Percentiles rank a stretch among this genome's conserved stretches.
These are phyloP conservation scores for Lichenostomus cassidix DNA, from an alignment of 2,113 vertebrate species.

Conservation along the genomic window DNA sequence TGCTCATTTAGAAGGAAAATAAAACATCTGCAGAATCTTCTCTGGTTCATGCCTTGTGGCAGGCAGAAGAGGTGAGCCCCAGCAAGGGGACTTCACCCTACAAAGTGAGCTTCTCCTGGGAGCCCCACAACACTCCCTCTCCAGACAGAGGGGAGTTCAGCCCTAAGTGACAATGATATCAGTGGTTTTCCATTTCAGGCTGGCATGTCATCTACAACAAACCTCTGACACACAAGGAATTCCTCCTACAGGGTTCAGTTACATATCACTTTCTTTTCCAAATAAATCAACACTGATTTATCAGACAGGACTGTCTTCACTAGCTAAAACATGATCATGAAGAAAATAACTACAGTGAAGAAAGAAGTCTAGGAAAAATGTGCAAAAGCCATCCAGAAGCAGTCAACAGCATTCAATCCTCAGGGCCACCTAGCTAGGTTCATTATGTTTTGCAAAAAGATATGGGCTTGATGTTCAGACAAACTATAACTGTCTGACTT, in stretches of 20 bases:
- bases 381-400: not conserved
- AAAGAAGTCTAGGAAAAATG: not conserved
- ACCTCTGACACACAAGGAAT: not conserved
- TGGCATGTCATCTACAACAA: not conserved
- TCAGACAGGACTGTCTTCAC: not conserved
- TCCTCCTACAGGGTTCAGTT: not conserved
- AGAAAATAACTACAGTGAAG: not conserved
- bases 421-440: not conserved
- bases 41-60: not conserved
- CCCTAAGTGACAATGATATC: not conserved
- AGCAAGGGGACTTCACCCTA: not conserved
- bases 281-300: not conserved
- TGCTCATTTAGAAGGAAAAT: not conserved
- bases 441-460: not conserved
- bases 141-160: not conserved
- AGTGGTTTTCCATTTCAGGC: not conserved
- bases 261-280: not conserved
- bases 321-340: not conserved
- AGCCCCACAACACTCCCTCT: fast-evolving
- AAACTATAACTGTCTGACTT: not conserved
- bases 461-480: not conserved
- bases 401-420: not conserved
- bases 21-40: not conserved
- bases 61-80: not conserved
- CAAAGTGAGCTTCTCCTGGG: not conserved